Evolutionary conservation across 1,140 invertebrate genomes (phyloP).

Genomic region (Scaptomyza montana): DNA sequence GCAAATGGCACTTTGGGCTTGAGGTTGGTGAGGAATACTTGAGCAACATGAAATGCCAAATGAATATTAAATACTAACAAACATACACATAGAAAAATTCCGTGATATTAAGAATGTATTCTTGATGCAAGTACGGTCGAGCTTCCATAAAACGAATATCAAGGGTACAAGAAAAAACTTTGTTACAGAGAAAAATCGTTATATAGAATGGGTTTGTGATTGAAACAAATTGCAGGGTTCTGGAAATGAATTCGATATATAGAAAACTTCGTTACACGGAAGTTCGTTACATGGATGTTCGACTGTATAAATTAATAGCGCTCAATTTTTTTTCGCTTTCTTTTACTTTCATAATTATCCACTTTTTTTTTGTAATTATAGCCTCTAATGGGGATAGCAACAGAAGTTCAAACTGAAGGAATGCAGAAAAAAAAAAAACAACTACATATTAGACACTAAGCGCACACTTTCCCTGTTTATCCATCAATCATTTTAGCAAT

Average conservation of each 20-base stretch:
- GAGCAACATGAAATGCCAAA: conserved; percentile 1
- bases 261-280: too few relatives aligned
- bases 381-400: conserved; percentile 15
- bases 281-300: too few relatives aligned
- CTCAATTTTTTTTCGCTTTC: not conserved
- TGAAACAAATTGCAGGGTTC: too few relatives aligned
- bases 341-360: not conserved
- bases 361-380: conserved; percentile 35
- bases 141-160: too few relatives aligned
- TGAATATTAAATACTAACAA: not conserved
- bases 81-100: not conserved
- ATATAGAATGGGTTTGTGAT: too few relatives aligned
- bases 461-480: conserved; percentile 33
- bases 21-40: not conserved
- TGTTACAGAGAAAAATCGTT: too few relatives aligned
- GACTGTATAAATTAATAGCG: not conserved
- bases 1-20: not conserved
- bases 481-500: conserved; percentile 46
- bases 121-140: too few relatives aligned
- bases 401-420: conserved; percentile 27
- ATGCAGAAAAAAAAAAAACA: conserved; percentile 3
- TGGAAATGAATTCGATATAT: too few relatives aligned
- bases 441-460: conserved; percentile 2
- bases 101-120: not conserved
- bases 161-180: too few relatives aligned